Conservation (phyloP, 2,888 invertebrate species). For the Spilosoma lubricipeda region DNA sequence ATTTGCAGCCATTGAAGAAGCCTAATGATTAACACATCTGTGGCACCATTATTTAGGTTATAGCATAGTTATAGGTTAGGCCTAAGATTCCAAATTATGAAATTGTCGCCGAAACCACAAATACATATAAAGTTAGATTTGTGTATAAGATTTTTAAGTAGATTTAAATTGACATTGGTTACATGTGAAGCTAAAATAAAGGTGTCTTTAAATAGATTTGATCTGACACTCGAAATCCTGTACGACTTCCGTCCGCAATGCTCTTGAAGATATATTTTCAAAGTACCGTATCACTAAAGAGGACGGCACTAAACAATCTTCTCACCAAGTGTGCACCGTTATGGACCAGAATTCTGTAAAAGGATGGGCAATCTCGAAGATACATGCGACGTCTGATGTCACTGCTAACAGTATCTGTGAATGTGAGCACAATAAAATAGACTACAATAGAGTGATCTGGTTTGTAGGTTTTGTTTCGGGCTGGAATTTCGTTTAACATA, state of each 20-base stretch:
- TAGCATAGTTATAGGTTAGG: too few species aligned
- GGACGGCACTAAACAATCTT: slow-evolving; percentile 28
- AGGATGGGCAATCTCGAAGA: slow-evolving; percentile 23
- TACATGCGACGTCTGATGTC: slow-evolving; percentile 42
- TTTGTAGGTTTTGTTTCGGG: slow-evolving; percentile 9
- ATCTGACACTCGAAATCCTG: slow-evolving; percentile 22
- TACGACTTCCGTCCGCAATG: slow-evolving; percentile 19
- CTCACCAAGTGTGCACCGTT: slow-evolving; percentile 40
- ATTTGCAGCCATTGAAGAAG: too few species aligned
- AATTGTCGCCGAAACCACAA: not conserved
- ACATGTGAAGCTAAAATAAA: not conserved
- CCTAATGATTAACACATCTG: too few species aligned
- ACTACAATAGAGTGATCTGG: slow-evolving; percentile 4
- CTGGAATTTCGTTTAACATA: not conserved
- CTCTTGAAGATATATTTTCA: slow-evolving; percentile 11
- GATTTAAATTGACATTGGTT: not conserved
- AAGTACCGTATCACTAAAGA: slow-evolving; percentile 19
- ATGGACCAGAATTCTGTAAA: slow-evolving; percentile 46
- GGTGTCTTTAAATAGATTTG: slow-evolving; percentile 1
- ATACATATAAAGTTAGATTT: not conserved
- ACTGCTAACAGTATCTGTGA: slow-evolving; percentile 44
- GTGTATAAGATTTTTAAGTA: not conserved
- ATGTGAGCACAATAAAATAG: slow-evolving; percentile 7
- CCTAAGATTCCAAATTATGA: too few species aligned
- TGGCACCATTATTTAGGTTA: not conserved